Evolutionary conservation across 1,140 invertebrate genomes (phyloP).

Genomic region (Globodera ellingtonae): DNA sequence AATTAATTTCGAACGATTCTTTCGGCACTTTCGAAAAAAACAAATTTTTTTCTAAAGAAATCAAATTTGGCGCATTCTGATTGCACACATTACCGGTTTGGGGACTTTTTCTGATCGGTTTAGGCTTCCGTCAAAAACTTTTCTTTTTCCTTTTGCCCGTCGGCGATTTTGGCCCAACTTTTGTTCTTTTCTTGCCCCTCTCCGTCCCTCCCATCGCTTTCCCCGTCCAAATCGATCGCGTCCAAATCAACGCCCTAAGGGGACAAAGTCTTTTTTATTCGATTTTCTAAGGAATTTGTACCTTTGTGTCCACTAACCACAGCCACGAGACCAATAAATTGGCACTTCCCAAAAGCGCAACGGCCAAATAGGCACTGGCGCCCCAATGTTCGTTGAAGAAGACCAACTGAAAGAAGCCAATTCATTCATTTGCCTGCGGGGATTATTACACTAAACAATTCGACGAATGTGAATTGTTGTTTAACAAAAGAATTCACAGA

Average conservation of each 20-base stretch:
- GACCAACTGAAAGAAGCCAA: slow-evolving; percentile 51
- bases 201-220: not conserved
- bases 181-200: slow-evolving; percentile 4
- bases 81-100: not conserved
- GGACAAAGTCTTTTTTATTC: not conserved
- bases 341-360: slow-evolving; percentile 53
- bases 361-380: slow-evolving; percentile 61
- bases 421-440: no score
- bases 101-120: not conserved
- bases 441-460: no score
- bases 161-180: not conserved
- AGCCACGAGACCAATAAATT: slow-evolving; percentile 60
- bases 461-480: not conserved
- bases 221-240: slow-evolving; percentile 21
- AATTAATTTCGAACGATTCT: no score
- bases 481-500: not conserved
- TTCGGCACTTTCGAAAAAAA: no score
- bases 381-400: slow-evolving; percentile 58
- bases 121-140: not conserved
- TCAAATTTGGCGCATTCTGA: no score
- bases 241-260: slow-evolving; percentile 22
- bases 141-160: not conserved
- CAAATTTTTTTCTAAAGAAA: no score
- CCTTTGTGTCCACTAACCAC: slow-evolving; percentile 63
- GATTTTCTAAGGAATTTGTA: not conserved